phyloP scores from a whole-genome alignment of 2,113 vertebrate species.

The Leuciscus idus region DNA sequence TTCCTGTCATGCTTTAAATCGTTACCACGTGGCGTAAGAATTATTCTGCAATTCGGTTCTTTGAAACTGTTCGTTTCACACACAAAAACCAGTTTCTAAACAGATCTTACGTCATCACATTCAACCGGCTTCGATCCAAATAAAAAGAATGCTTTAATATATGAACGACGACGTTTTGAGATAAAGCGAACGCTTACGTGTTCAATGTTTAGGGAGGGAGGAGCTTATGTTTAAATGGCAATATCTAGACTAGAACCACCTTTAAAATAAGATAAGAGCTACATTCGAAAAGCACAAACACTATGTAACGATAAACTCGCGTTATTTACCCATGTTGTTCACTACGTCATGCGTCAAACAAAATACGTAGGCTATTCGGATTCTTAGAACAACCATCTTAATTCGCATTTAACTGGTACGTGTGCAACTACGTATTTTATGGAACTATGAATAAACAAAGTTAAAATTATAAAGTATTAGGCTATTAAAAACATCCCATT shows the following conservation, averaged over 20 bases:
- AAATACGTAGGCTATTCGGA: background rate
- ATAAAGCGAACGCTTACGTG: background rate
- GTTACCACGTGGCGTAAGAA: too few relatives aligned
- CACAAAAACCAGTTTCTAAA: background rate
- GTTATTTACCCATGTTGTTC: too few relatives aligned
- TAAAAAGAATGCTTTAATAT: background rate
- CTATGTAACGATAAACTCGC: background rate
- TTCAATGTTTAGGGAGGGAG: background rate
- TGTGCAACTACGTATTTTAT: background rate
- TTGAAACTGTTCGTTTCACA: background rate
- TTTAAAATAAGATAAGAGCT: background rate
- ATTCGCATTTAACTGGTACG: background rate
- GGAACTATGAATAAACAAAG: background rate
- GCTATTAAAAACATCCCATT: background rate
- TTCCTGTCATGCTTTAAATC: background rate
- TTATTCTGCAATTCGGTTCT: too few relatives aligned
- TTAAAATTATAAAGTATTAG: background rate
- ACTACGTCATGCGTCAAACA: background rate
- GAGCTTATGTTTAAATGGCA: background rate
- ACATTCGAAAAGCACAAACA: background rate
- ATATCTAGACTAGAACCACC: background rate
- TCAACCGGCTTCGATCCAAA: background rate
- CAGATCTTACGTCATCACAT: background rate
- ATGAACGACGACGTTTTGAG: background rate
- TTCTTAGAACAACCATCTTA: background rate